Evolutionary conservation across 2,797 vertebrate genomes (phyloP).

Genomic region (Lacerta viridis): DNA sequence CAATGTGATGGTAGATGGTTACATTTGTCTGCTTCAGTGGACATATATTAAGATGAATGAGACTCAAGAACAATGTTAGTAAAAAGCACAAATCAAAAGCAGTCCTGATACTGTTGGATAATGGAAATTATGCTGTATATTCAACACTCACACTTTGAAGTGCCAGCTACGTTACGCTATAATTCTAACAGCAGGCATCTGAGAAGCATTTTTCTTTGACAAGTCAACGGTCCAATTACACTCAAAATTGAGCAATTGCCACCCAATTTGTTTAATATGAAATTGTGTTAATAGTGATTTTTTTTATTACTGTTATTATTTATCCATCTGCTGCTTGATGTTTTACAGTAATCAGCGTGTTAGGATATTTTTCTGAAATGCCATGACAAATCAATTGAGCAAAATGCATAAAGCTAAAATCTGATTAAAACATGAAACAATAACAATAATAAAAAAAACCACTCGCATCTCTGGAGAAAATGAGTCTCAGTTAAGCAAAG

Average conservation of each 20-base stretch:
- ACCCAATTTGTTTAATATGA: slow-evolving; percentile 41
- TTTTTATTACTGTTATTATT: slow-evolving; percentile 43
- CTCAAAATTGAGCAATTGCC: slow-evolving; percentile 43
- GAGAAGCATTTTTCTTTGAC: slow-evolving; percentile 33
- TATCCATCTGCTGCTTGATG: slow-evolving; percentile 17
- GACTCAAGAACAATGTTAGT: not conserved
- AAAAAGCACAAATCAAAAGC: slow-evolving; percentile 31
- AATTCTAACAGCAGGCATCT: slow-evolving; percentile 9
- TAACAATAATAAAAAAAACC: slow-evolving; percentile 1
- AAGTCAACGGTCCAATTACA: slow-evolving; percentile 43
- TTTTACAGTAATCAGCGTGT: slow-evolving; percentile 34
- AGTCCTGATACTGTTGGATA: not conserved
- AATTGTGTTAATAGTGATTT: slow-evolving; percentile 15
- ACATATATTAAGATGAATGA: not conserved
- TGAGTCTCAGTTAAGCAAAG: not conserved
- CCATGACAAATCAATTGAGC: slow-evolving; percentile 37
- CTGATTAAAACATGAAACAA: slow-evolving; percentile 32
- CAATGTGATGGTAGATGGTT: not conserved
- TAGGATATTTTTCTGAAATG: slow-evolving; percentile 48
- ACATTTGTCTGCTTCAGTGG: not conserved
- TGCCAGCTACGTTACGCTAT: slow-evolving; percentile 11
- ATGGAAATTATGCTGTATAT: slow-evolving; percentile 36
- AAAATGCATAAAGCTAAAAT: slow-evolving; percentile 48
- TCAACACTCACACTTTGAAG: slow-evolving; percentile 19
- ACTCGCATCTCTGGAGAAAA: slow-evolving; percentile 28